Evolutionary conservation across 2,797 vertebrate genomes (phyloP).

Genomic region (Micrastur ruficollis): DNA sequence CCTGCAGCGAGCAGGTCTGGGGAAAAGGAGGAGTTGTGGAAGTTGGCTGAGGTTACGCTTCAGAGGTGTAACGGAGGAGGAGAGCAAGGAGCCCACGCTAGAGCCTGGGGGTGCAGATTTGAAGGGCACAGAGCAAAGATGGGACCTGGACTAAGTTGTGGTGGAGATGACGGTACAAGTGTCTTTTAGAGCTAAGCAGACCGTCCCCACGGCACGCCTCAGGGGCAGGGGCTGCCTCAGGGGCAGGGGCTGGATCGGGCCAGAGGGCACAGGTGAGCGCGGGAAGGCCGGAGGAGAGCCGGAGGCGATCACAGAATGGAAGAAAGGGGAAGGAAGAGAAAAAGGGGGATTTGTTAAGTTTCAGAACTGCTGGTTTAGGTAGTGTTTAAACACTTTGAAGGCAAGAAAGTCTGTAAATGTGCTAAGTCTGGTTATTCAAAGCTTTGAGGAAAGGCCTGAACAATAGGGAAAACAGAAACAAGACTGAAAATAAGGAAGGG

Average conservation of each 20-base stretch:
- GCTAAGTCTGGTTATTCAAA: neutral
- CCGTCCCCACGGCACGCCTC: neutral
- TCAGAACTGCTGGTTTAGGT: neutral
- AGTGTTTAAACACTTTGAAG: neutral
- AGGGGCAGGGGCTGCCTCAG: neutral
- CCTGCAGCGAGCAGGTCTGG: neutral
- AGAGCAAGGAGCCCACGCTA: neutral
- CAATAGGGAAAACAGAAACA: conserved; percentile 19
- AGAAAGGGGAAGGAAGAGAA: neutral
- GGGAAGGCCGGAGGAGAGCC: neutral
- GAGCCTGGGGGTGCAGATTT: neutral
- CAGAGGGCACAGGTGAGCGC: neutral
- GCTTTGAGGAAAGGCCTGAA: neutral
- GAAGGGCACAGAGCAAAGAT: neutral
- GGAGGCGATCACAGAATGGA: neutral
- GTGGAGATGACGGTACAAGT: neutral
- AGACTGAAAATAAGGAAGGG: neutral
- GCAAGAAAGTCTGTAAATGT: neutral
- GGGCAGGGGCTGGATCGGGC: neutral
- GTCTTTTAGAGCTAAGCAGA: neutral
- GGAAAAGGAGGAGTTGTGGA: neutral
- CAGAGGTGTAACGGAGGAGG: neutral
- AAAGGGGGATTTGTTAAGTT: neutral
- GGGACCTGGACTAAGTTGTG: neutral
- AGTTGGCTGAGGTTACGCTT: neutral